phyloP scores from a whole-genome alignment of 2,888 invertebrate genomes.

The Cotesia congregata region DNA sequence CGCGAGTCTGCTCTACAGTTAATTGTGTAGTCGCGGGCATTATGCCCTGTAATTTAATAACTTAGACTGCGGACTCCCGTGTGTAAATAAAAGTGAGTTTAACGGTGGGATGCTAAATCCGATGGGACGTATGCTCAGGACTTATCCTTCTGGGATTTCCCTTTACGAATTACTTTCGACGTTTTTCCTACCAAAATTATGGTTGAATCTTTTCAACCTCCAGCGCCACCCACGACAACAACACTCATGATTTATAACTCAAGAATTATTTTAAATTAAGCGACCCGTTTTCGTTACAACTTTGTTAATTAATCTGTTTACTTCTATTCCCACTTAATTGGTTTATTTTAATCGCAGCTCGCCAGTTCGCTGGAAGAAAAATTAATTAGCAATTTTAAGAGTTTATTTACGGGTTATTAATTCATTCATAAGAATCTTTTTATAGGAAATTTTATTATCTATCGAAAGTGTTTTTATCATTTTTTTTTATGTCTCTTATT shows the following conservation, averaged over 20 bases:
- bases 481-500: too few species aligned
- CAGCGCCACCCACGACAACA: background rate
- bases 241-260: background rate
- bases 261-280: background rate
- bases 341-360: too few species aligned
- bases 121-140: slow-evolving; percentile 27
- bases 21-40: slow-evolving; percentile 54
- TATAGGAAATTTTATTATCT: too few species aligned
- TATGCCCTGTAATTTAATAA: slow-evolving; percentile 52
- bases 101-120: slow-evolving; percentile 37
- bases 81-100: slow-evolving; percentile 44
- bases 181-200: slow-evolving; percentile 12
- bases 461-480: too few species aligned
- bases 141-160: slow-evolving; percentile 35
- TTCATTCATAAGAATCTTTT: too few species aligned
- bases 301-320: background rate
- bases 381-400: too few species aligned
- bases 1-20: slow-evolving; percentile 44
- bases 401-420: too few species aligned
- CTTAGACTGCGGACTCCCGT: slow-evolving; percentile 41
- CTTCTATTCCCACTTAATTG: too few species aligned
- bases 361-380: too few species aligned
- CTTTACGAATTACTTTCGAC: slow-evolving; percentile 32
- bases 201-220: background rate
- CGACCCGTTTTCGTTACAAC: background rate